Conservation (phyloP, 1,140 invertebrate genomes). For the Melipona quadrifasciata region DNA sequence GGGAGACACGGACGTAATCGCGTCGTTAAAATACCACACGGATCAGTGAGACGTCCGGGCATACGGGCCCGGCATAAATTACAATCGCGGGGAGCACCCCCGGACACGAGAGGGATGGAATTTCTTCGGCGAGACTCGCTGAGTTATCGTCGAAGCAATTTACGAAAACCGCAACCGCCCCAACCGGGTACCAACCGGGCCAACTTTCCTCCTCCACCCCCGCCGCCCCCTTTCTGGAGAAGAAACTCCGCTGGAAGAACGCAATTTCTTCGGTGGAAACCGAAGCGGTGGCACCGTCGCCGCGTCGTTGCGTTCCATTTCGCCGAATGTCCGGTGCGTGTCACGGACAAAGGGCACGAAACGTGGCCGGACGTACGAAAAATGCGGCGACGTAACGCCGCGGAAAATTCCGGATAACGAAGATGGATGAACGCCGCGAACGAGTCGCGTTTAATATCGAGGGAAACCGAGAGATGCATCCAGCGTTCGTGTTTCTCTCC, state of each 20-base stretch:
- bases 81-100: neutral
- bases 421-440: neutral
- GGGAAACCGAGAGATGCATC: neutral
- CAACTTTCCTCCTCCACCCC: neutral
- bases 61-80: neutral
- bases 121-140: neutral
- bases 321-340: slow-evolving; percentile 14
- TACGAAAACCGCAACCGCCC: slow-evolving; percentile 17
- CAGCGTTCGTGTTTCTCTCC: neutral
- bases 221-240: neutral
- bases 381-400: neutral
- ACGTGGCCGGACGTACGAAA: neutral
- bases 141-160: slow-evolving; percentile 33
- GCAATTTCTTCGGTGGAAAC: slow-evolving; percentile 19
- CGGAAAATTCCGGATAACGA: slow-evolving; percentile 3
- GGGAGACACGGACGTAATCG: neutral
- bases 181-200: neutral
- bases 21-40: slow-evolving; percentile 18
- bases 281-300: neutral
- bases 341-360: neutral
- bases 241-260: slow-evolving; percentile 11
- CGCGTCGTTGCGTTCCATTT: slow-evolving; percentile 14
- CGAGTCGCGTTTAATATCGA: neutral
- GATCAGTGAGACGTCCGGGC: neutral
- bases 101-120: neutral